These are phyloP conservation scores for Oriolus oriolus DNA, from an alignment of 2,113 vertebrate genomes.

Conservation along the genomic window DNA sequence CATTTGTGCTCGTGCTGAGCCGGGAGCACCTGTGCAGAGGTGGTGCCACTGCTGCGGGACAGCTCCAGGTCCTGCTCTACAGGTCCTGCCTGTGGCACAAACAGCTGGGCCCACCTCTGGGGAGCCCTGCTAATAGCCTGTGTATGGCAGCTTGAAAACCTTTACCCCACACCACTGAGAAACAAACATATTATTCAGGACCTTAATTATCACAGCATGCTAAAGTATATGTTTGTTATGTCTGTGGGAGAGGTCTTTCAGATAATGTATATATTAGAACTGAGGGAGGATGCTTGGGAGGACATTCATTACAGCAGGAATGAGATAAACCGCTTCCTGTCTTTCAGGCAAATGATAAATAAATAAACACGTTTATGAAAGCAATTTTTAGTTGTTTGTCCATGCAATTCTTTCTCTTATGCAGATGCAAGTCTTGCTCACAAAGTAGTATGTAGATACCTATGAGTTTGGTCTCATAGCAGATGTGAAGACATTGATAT, in stretches of 20 bases:
- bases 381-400: not conserved
- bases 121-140: not conserved
- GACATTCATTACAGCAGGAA: not conserved
- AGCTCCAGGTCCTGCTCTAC: not conserved
- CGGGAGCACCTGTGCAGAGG: not conserved
- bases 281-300: not conserved
- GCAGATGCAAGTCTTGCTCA: not conserved
- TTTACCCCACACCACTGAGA: not conserved
- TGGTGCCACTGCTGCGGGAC: not conserved
- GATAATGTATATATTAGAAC: not conserved
- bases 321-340: constrained; percentile 19
- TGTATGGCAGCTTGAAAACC: not conserved
- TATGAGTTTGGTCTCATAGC: not conserved
- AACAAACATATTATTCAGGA: not conserved
- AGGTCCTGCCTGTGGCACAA: not conserved
- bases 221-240: not conserved
- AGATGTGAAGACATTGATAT: not conserved
- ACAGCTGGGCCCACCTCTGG: not conserved
- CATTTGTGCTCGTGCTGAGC: not conserved
- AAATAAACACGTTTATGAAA: not conserved
- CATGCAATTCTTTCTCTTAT: not conserved
- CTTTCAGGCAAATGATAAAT: constrained; percentile 5
- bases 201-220: not conserved
- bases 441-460: not conserved
- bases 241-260: not conserved